These are phyloP conservation scores for Calyptommatus sinebrachiatus DNA, from an alignment of 2,113 vertebrate species.

Conservation along the genomic window DNA sequence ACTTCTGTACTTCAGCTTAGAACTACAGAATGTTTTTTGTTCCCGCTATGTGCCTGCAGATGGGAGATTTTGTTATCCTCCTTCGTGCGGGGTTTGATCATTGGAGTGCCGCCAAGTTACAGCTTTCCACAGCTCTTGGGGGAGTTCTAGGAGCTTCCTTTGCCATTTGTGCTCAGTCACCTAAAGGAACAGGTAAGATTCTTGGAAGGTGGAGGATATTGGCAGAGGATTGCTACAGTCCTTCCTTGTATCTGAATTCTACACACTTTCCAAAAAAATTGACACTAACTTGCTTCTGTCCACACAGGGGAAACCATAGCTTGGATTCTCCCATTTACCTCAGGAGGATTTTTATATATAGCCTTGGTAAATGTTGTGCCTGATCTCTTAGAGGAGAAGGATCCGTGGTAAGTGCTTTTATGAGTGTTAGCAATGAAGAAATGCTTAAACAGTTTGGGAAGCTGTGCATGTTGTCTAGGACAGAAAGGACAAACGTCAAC, in stretches of 20 bases:
- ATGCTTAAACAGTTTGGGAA: background rate
- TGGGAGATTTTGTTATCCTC: constrained; percentile 96
- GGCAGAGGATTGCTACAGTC: background rate
- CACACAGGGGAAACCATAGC: constrained; percentile 78
- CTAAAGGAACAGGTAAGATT: constrained; percentile 86
- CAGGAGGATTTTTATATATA: constrained; percentile 95
- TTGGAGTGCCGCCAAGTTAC: constrained; percentile 95
- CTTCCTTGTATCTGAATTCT: background rate
- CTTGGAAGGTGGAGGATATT: background rate
- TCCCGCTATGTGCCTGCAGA: constrained; percentile 66
- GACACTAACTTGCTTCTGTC: constrained; percentile 16
- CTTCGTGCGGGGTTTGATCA: constrained; percentile 95
- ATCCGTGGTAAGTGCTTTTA: constrained; percentile 78
- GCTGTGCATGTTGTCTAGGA: background rate
- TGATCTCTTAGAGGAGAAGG: constrained; percentile 91
- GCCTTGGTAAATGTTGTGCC: constrained; percentile 95
- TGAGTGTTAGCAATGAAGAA: background rate
- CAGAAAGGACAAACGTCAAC: background rate
- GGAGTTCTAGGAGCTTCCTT: constrained; percentile 91
- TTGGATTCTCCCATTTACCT: constrained; percentile 95
- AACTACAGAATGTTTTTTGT: background rate
- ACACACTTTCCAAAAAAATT: background rate
- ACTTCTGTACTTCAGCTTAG: background rate
- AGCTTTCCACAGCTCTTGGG: constrained; percentile 90
- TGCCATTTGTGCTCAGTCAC: constrained; percentile 89